Percentiles rank a stretch among this genome's conserved stretches.
Conservation (phyloP, 2,113 vertebrate genomes). For the Burhinus bistriatus region DNA sequence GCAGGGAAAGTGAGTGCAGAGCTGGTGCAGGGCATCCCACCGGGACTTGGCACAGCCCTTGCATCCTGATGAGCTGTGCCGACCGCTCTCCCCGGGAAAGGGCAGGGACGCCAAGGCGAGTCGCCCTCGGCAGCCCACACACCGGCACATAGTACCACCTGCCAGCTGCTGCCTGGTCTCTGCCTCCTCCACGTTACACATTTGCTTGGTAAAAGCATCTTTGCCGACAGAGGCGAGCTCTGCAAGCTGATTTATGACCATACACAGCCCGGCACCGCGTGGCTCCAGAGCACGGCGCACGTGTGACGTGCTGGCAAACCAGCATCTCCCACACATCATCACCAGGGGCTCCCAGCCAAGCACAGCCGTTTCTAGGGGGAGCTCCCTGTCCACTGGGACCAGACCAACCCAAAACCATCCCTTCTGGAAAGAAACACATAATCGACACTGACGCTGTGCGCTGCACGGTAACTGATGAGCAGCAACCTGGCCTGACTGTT, state of each 20-base stretch:
- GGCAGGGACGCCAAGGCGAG: accelerated
- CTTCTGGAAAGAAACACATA: background rate
- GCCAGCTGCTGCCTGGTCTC: background rate
- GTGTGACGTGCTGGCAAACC: accelerated
- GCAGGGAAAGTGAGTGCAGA: background rate
- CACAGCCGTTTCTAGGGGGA: background rate
- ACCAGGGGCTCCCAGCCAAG: background rate
- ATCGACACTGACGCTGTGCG: accelerated
- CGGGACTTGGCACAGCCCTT: accelerated
- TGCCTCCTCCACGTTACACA: background rate
- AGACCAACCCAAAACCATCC: background rate
- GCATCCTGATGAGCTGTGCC: background rate
- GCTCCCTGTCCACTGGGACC: background rate
- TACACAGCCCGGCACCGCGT: accelerated
- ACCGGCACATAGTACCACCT: background rate
- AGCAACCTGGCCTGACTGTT: background rate
- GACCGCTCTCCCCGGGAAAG: background rate
- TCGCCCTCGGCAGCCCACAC: accelerated
- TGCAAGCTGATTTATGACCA: background rate
- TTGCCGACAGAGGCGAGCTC: background rate
- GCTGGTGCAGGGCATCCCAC: background rate
- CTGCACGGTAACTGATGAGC: background rate
- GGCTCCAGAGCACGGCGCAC: background rate
- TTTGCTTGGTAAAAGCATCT: background rate
- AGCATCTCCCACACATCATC: accelerated